A percentile compares a stretch with the other conserved stretches of the same genome.
These are phyloP conservation scores for Rhyacophila evoluta DNA, from an alignment of 2,888 invertebrate genomes.

Conservation along the genomic window DNA sequence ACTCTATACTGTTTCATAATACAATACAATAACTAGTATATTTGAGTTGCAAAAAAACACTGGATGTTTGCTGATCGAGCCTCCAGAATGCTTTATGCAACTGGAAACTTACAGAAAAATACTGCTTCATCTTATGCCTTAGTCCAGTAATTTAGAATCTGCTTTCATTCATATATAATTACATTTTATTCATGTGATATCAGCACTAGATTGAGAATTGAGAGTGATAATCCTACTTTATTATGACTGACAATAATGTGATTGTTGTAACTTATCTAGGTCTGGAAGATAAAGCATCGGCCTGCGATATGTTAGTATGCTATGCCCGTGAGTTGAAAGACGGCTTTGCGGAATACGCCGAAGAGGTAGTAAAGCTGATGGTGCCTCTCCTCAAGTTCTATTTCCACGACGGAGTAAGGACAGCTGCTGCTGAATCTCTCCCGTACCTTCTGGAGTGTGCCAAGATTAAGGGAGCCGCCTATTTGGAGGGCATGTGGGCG, in stretches of 20 bases:
- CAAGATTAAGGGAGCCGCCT: constrained; percentile 80
- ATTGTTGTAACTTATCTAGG: constrained; percentile 64
- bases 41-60: too few relatives aligned
- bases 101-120: too few relatives aligned
- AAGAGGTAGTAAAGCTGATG: constrained; percentile 84
- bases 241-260: constrained; percentile 25
- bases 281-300: constrained; percentile 95
- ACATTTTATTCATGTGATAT: too few relatives aligned
- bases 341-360: constrained; percentile 72
- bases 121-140: too few relatives aligned
- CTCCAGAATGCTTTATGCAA: too few relatives aligned
- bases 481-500: constrained; percentile 83
- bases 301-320: constrained; percentile 96
- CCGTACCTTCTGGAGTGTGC: constrained; percentile 91
- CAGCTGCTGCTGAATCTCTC: constrained; percentile 91
- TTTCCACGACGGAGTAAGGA: constrained; percentile 93
- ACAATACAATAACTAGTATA: too few relatives aligned
- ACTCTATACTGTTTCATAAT: too few relatives aligned
- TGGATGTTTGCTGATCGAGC: too few relatives aligned
- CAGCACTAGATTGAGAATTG: too few relatives aligned
- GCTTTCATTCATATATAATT: too few relatives aligned
- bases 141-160: too few relatives aligned
- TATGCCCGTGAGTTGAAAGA: constrained; percentile 94
- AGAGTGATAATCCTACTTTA: too few relatives aligned
- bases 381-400: constrained; percentile 93